Base-by-base conservation (phyloP, 2,888 invertebrate species). In the Exephanes ischioxanthus region DNA sequence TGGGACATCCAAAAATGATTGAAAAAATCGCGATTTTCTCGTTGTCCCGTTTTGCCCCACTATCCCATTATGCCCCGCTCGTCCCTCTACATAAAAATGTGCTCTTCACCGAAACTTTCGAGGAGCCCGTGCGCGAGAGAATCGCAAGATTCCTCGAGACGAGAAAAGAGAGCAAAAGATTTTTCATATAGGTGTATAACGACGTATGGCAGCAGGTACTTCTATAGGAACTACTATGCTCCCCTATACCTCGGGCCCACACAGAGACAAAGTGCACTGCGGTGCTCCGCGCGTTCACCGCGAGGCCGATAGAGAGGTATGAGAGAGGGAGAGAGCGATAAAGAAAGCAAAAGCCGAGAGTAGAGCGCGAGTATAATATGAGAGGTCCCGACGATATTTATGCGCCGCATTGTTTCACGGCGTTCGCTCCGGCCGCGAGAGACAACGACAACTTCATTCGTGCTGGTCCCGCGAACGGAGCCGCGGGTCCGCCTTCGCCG, bases 391-490 rank as follows among this genome's bases (percentile, higher is more conserved):
- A 91, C 67, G 91, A 94, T 93, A 94, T 94, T 94, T 94, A 94
- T 94, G 93, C 93, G 92, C 90, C 91, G 92, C 92, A 94, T 94
- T 94, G 93, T 94, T 92, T 91, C 90, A 89, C 87, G 87, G 88
- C 88, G 86, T 86, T 88, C 87, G 86, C 81, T 85, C 86, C 87
- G 86, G 81, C 87, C 89, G 90, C 88, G 89, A 89, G 90, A 92
- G 90, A 92, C 92, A 91, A 92, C 93, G 93, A 94, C 93, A 93
- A 93, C 93, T 94, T 94, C 92, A 94, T 94, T 92, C 92, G 92
- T 91, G 90, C 89, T 87, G 82, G 63, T 70, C 70, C 73, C 80
- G 80, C 79, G 80, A 80, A 79, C 51, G 55, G 80, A 80, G 63
- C 78, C 51, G 76, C 48, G 67, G 66, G 33, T 79, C 73, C 82